Percentiles rank a stretch among this genome's conserved stretches.
Conservation (phyloP, 2,797 vertebrate species). For the Tenualosa ilisha region DNA sequence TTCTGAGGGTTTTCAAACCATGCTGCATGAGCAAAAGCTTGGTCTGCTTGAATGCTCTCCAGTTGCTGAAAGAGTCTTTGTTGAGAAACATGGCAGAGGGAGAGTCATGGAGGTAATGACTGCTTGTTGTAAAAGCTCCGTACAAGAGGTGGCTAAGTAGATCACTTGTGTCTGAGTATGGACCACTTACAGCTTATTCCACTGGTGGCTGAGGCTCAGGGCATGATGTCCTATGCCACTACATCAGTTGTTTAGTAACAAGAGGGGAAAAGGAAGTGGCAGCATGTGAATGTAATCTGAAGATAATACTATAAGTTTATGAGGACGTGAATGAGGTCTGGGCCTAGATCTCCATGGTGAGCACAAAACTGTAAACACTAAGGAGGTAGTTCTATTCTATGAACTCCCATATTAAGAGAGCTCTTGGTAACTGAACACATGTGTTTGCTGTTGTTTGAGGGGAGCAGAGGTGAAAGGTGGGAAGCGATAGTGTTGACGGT, state of each 20-base stretch:
- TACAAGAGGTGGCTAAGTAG: not conserved
- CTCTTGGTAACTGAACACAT: not conserved
- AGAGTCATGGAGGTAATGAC: not conserved
- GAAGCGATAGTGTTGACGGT: not conserved
- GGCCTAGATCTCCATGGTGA: not conserved
- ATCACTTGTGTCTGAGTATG: not conserved
- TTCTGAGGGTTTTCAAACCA: not conserved
- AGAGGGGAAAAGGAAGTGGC: not conserved
- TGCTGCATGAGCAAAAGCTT: not conserved
- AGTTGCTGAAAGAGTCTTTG: conserved; percentile 8
- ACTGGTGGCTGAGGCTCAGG: not conserved
- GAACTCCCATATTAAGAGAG: not conserved
- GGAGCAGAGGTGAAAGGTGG: not conserved
- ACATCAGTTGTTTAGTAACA: not conserved
- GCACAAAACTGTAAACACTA: not conserved
- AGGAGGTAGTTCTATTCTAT: not conserved
- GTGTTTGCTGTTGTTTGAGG: not conserved
- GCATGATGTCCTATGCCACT: not conserved
- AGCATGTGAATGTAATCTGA: too few species aligned
- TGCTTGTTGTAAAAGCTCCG: not conserved
- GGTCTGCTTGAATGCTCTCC: not conserved
- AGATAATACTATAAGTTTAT: not conserved
- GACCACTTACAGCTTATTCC: not conserved
- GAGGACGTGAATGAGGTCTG: not conserved
- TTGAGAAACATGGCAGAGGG: not conserved